These are phyloP conservation scores for Drosophila prostipennis DNA, from an alignment of 2,888 invertebrate genomes.

Conservation along the genomic window DNA sequence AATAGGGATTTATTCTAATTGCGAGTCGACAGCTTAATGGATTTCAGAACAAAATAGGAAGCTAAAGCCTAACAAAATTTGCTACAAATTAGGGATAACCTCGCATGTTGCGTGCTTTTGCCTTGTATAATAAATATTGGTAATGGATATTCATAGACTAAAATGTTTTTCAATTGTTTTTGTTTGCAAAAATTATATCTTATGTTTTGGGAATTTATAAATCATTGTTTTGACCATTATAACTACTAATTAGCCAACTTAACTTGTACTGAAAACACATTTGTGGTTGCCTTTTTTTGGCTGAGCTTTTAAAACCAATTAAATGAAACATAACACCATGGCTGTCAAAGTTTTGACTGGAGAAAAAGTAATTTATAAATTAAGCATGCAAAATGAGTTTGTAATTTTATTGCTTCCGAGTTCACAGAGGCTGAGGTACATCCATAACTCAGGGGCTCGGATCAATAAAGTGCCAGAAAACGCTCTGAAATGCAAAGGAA, in stretches of 20 bases:
- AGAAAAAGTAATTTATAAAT: conserved; percentile 63
- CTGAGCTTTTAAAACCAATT: background rate
- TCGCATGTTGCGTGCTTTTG: background rate
- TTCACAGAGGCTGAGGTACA: background rate
- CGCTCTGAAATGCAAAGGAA: conserved; percentile 56
- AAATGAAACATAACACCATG: background rate
- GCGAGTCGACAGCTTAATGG: conserved; percentile 32
- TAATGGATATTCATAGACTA: background rate
- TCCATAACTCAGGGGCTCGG: conserved; percentile 36
- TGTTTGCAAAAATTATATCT: background rate
- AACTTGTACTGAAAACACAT: background rate
- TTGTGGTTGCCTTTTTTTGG: background rate
- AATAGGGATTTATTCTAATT: conserved; percentile 35
- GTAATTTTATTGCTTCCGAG: conserved; percentile 43
- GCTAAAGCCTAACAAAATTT: conserved; percentile 3
- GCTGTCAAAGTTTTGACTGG: conserved; percentile 12
- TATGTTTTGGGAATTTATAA: too few relatives aligned
- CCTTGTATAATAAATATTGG: background rate
- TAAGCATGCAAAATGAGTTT: conserved; percentile 44
- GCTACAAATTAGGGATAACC: background rate
- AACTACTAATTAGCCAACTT: conserved; percentile 7
- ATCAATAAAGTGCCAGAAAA: conserved; percentile 63
- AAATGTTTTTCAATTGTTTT: background rate
- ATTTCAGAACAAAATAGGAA: conserved; percentile 5
- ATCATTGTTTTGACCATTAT: too few relatives aligned